These are phyloP conservation scores for Leptoclinus maculatus DNA, from an alignment of 2,797 vertebrate species.

Conservation along the genomic window DNA sequence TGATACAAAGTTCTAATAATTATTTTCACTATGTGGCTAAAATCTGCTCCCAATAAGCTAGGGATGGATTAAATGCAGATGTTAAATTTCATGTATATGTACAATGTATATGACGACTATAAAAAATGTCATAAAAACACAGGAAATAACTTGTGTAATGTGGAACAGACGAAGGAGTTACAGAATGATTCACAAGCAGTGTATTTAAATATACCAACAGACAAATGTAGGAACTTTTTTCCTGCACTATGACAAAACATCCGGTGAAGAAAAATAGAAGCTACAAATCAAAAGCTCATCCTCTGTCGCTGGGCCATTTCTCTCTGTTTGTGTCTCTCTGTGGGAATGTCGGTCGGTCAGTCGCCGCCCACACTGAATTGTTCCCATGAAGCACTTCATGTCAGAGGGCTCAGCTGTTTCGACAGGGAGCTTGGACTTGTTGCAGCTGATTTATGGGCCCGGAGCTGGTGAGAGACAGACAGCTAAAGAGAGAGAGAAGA, in stretches of 20 bases:
- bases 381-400: conserved; percentile 31
- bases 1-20: background rate
- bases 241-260: conserved; percentile 11
- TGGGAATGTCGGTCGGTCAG: background rate
- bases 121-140: background rate
- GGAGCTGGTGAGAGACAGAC: conserved; percentile 31
- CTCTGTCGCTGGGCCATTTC: background rate
- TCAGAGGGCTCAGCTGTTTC: conserved; percentile 50
- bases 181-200: conserved; percentile 9
- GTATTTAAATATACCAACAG: background rate
- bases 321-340: conserved; percentile 8
- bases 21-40: background rate
- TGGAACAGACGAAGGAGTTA: background rate
- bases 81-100: too few species aligned
- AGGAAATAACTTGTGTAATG: background rate
- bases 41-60: background rate
- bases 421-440: conserved; percentile 46
- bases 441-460: conserved; percentile 68
- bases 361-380: conserved; percentile 22
- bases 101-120: too few species aligned
- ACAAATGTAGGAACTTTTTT: conserved; percentile 2
- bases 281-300: background rate
- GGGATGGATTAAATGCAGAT: too few species aligned
- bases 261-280: background rate
- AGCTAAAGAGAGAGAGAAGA: conserved; percentile 29